phyloP scores from a whole-genome alignment of 2,888 invertebrate genomes.

The Dusona sp. region DNA sequence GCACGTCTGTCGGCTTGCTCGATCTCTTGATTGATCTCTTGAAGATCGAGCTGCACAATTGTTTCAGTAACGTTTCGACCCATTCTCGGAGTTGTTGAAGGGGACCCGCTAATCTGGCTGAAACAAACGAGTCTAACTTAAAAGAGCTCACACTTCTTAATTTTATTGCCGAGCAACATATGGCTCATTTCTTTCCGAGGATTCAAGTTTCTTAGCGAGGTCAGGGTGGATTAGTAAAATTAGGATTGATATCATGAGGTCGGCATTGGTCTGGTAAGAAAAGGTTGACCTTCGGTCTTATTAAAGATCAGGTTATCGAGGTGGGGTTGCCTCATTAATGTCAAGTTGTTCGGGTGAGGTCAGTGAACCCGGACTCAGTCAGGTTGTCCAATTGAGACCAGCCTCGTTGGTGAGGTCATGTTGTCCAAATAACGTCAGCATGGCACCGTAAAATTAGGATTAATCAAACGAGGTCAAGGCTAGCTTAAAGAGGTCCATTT shows the following conservation, averaged over 20 bases:
- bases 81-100: conserved; percentile 78
- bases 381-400: too few species aligned
- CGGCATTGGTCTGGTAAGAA: too few species aligned
- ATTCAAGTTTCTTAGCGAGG: too few species aligned
- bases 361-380: too few species aligned
- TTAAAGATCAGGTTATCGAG: too few species aligned
- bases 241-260: neutral
- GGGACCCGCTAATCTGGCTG: conserved; percentile 83
- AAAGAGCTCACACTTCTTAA: conserved; percentile 62
- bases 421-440: neutral
- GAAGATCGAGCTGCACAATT: conserved; percentile 80
- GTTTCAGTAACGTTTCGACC: conserved; percentile 80
- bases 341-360: too few species aligned
- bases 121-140: conserved; percentile 82
- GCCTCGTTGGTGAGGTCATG: too few species aligned
- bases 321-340: too few species aligned
- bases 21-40: conserved; percentile 69
- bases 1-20: conserved; percentile 63
- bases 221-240: conserved; percentile 8
- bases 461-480: neutral
- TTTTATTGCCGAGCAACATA: neutral
- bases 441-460: conserved; percentile 4
- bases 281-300: too few species aligned
- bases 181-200: too few species aligned
- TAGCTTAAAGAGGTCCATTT: too few species aligned